A percentile compares a stretch with the other conserved stretches of the same genome.
These are phyloP conservation scores for Myathropa florea DNA, from an alignment of 2,888 invertebrate genomes.

Conservation along the genomic window DNA sequence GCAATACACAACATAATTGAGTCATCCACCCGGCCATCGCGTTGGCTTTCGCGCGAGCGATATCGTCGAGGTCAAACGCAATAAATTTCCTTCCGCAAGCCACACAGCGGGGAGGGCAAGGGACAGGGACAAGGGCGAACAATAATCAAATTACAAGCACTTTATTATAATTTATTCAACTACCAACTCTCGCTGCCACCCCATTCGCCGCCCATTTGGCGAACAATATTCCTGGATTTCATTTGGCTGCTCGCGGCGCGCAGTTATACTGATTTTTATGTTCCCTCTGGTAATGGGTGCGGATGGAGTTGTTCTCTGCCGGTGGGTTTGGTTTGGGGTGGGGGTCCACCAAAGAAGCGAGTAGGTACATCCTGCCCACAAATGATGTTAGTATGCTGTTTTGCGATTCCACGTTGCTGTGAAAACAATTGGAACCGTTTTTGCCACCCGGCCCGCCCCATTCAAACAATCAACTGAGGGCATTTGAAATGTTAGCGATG, in stretches of 20 bases:
- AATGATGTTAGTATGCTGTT: constrained; percentile 54
- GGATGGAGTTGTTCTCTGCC: constrained; percentile 22
- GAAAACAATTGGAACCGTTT: constrained; percentile 59
- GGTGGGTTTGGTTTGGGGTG: neutral
- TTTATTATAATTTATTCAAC: constrained; percentile 68
- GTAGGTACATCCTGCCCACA: constrained; percentile 35
- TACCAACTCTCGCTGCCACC: constrained; percentile 25
- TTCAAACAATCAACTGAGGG: constrained; percentile 47
- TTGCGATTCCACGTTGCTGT: constrained; percentile 53
- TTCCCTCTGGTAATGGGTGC: constrained; percentile 56
- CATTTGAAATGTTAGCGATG: constrained; percentile 52
- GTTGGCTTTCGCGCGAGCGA: constrained; percentile 3
- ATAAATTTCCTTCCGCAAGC: constrained; percentile 54
- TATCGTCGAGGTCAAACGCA: constrained; percentile 47
- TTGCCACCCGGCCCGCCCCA: neutral
- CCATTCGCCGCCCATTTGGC: constrained; percentile 28
- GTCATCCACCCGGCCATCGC: constrained; percentile 36
- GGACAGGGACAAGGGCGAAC: neutral
- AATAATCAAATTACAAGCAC: constrained; percentile 69
- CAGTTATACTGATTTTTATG: constrained; percentile 71
- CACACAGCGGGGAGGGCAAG: neutral
- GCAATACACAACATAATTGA: constrained; percentile 47
- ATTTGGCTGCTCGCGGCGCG: constrained; percentile 46
- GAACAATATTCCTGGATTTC: constrained; percentile 55
- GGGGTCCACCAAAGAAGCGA: neutral